Evolutionary conservation across 2,113 vertebrate species (phyloP).

Genomic region (Epinephelus lanceolatus): DNA sequence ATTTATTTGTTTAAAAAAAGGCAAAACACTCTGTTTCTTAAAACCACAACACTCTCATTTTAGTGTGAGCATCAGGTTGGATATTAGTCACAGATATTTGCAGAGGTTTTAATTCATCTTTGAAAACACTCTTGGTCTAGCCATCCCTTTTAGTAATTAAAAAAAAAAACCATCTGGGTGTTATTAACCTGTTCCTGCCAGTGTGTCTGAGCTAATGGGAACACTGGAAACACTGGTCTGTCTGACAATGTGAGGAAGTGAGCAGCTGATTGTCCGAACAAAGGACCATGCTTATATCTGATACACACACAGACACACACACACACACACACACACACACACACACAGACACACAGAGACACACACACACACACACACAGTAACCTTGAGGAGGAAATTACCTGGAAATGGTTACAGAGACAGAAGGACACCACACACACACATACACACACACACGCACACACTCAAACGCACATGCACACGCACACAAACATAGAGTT

Average conservation of each 20-base stretch:
- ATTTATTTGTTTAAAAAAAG: too few relatives aligned
- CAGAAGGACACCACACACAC: neutral
- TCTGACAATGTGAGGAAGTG: constrained; percentile 73
- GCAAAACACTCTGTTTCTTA: too few relatives aligned
- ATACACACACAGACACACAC: constrained; percentile 26
- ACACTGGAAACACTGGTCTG: constrained; percentile 35
- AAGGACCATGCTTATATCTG: constrained; percentile 19
- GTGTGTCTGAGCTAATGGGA: neutral
- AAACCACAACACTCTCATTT: too few relatives aligned
- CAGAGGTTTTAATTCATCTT: too few relatives aligned
- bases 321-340: too few relatives aligned
- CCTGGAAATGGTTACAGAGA: constrained; percentile 13
- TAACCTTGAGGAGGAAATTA: constrained; percentile 26
- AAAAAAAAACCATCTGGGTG: neutral
- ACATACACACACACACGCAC: constrained; percentile 14
- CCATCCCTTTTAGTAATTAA: too few relatives aligned
- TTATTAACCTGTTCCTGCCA: constrained; percentile 2
- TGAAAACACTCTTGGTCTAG: too few relatives aligned
- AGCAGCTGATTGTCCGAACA: constrained; percentile 59
- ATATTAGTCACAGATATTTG: too few relatives aligned
- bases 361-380: constrained; percentile 12
- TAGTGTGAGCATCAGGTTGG: too few relatives aligned
- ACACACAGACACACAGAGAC: too few relatives aligned
- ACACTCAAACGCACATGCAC: neutral
- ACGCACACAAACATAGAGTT: neutral